Evolutionary conservation across 2,888 invertebrate genomes (phyloP).

Genomic region (Drosophila kambysellisi): DNA sequence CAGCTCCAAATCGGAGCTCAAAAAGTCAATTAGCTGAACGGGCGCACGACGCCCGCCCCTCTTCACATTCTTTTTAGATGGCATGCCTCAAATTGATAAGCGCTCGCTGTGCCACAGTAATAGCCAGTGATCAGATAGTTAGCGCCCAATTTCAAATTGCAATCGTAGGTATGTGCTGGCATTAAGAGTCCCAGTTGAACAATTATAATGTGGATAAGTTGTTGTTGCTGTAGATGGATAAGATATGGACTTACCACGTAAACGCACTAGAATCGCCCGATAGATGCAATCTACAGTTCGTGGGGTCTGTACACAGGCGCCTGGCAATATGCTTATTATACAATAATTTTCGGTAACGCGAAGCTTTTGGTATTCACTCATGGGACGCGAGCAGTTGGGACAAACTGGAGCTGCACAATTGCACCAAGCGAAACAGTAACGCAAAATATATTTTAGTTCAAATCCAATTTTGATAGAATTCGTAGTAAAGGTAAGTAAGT

Average conservation of each 20-base stretch:
- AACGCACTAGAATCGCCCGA: slow-evolving; percentile 67
- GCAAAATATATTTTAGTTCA: background rate
- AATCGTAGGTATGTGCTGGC: slow-evolving; percentile 76
- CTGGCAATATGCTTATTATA: slow-evolving; percentile 76
- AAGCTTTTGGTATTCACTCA: slow-evolving; percentile 82
- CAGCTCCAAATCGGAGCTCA: slow-evolving; percentile 20
- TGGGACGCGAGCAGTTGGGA: slow-evolving; percentile 71
- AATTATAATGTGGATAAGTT: background rate
- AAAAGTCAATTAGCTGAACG: slow-evolving; percentile 49
- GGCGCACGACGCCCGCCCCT: slow-evolving; percentile 22
- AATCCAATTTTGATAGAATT: background rate
- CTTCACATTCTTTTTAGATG: slow-evolving; percentile 68
- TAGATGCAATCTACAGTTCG: slow-evolving; percentile 64
- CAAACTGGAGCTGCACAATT: slow-evolving; percentile 76
- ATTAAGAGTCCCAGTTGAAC: background rate
- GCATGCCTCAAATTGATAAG: slow-evolving; percentile 82
- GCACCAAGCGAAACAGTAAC: background rate
- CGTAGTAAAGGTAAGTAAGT: background rate
- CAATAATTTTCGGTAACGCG: slow-evolving; percentile 73
- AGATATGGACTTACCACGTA: slow-evolving; percentile 59
- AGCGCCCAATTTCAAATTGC: slow-evolving; percentile 77
- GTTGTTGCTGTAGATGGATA: background rate
- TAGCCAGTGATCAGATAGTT: slow-evolving; percentile 79
- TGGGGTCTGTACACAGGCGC: slow-evolving; percentile 71
- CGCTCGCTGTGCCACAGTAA: slow-evolving; percentile 62